These are phyloP conservation scores for Pluvialis apricaria DNA, from an alignment of 2,113 vertebrate genomes.

Conservation along the genomic window DNA sequence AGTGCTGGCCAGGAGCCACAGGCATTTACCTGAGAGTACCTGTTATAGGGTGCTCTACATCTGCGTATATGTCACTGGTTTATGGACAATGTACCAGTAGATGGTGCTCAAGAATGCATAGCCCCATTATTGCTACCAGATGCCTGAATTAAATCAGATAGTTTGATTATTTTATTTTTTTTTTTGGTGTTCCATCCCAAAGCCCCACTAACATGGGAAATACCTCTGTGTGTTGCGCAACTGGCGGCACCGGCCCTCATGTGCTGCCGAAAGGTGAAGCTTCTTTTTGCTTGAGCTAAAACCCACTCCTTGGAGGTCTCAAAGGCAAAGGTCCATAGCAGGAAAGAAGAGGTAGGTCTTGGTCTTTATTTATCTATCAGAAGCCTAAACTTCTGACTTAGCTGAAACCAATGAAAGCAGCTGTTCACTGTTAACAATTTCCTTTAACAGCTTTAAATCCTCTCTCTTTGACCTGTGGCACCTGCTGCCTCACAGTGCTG, in stretches of 20 bases:
- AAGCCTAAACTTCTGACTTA: background rate
- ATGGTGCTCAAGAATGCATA: background rate
- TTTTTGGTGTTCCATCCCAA: background rate
- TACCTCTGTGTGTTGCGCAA: background rate
- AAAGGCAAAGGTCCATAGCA: background rate
- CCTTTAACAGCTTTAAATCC: background rate
- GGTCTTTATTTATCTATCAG: background rate
- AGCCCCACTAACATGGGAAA: background rate
- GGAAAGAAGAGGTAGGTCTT: background rate
- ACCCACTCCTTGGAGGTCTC: background rate
- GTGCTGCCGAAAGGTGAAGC: background rate
- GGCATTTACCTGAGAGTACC: fast-evolving
- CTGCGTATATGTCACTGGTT: fast-evolving
- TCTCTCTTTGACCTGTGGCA: no score
- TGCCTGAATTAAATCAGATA: background rate
- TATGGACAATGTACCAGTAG: background rate
- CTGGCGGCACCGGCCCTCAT: background rate
- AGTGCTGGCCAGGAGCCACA: fast-evolving
- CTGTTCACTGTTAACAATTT: background rate
- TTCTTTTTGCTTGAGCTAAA: background rate
- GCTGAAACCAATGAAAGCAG: background rate
- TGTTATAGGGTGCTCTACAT: fast-evolving
- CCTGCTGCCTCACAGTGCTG: background rate
- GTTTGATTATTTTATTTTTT: background rate
- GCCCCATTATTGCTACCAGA: background rate